Base-by-base conservation (phyloP, 2,797 vertebrate species). In the Semotilus atromaculatus region DNA sequence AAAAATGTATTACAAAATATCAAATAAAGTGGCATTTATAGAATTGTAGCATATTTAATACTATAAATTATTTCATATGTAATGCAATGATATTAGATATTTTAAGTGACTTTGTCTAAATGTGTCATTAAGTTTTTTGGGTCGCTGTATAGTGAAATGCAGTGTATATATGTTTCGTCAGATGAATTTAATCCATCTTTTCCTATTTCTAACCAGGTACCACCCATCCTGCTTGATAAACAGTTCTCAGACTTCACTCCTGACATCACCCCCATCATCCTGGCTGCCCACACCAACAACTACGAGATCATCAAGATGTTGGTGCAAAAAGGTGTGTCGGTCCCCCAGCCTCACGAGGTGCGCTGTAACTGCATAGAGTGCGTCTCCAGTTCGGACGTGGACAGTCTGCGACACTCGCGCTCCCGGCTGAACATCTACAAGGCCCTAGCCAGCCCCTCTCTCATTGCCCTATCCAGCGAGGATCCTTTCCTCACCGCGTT, bases 211-310 rank as follows among this genome's bases (percentile, higher is more conserved):
- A 18, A 16, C 85, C 92, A 99, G 98, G 96, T 99, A 34, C 98
- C 97, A 29, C 97, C 96, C 5, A 95, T 97, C 77, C 96, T 99
- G 66, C 93, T 97, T 71, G 96, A 99, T 93, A 98, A 96, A 86
- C 98, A 99, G 91, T 99, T 99, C 91, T 99, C 98, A 0, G 97
- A 98, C 93, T 99, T 99, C 90, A 99, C 98, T 0, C 98, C 98
- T 0, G 98, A 99, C 92, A 98, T 99, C 83, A 99, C 98, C 0
- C 98, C 98, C 0, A 99, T 99, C 91, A 97, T 99, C 92, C 93
- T 99, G 81, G 98, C 98, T 26, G 98, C 98, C 48, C 98, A 99
- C 93, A 99, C 98, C 58, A 99, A 99, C 94, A 99, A 99, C 92
- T 99, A 99, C 0, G 96, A 99, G 92, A 97, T 99, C 82, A 98